Evolutionary conservation across 2,113 vertebrate species (phyloP), one percentile per base, ranked within the genome.

Genomic region (Cisticola juncidis): DNA sequence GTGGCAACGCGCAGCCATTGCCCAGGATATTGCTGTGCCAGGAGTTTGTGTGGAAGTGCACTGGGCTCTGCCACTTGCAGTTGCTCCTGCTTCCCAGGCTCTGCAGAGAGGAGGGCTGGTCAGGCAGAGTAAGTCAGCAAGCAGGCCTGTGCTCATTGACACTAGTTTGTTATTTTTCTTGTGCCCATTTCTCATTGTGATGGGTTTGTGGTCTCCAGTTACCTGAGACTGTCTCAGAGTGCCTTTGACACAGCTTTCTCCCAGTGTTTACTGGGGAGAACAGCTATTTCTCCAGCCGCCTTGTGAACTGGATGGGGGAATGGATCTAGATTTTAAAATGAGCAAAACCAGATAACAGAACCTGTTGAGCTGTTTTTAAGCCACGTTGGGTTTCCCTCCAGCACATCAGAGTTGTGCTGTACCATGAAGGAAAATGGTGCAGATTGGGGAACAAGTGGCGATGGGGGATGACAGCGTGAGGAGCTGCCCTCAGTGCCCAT

Each of bases 371-470:
- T 88, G 26, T 61, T 79, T 90, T 70, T 5, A 65, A 86, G 50
- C 25, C 14, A 11, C 0, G 0, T 62, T 2, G 3, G 19, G 21
- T 90, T 92, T 73, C 15, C 7, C 16, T 29, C 38, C n/a, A 51
- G 58, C 40, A 66, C 3, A 6, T 64, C 25, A 25, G 20, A 45
- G n/a, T 48, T 65, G 57, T 53, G 45, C 51, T 81, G 50, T 69
- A 54, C 38, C 1, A 1, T 12, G 35, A 76, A 58, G 65, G 18
- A 47, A 62, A 51, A 28, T 42, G 29, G 71, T 70, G 29, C 38
- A 79, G 26, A 38, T 24, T 10, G 36, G 44, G 70, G 51, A 86
- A 10, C 1, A 10, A 74, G 88, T 3, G 5, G 25, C 0, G 0
- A 5, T 57, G 56, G 47, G 33, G 42, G 53, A 25, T 31, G 54